phyloP scores from a whole-genome alignment of 2,113 vertebrate species.

The Psittacus erithacus region DNA sequence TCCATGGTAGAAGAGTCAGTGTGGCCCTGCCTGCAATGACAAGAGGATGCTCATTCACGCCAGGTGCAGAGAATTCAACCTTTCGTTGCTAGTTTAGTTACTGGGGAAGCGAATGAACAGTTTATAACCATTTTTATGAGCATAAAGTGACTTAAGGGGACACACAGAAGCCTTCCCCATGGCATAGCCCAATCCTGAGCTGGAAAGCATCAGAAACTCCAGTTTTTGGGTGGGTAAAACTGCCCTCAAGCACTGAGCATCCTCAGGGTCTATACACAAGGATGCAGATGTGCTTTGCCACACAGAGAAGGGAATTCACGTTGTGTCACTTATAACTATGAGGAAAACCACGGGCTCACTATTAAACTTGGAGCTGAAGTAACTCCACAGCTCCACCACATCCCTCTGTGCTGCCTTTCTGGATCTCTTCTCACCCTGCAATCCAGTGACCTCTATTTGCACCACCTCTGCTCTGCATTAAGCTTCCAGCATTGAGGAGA shows the following conservation, averaged over 20 bases:
- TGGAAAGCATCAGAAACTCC: neutral
- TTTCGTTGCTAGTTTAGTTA: neutral
- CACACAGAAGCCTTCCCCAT: accelerated
- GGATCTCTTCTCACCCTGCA: neutral
- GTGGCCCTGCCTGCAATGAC: neutral
- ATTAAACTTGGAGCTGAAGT: neutral
- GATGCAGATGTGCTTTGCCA: neutral
- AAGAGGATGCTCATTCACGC: neutral
- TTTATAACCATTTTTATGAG: neutral
- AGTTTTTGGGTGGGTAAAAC: neutral
- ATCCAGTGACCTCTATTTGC: neutral
- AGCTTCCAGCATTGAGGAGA: neutral
- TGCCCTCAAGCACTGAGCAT: neutral
- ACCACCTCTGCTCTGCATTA: conserved; percentile 17
- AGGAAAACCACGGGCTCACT: neutral
- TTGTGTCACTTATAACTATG: neutral
- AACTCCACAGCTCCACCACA: neutral
- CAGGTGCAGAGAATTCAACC: neutral
- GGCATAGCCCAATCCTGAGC: neutral
- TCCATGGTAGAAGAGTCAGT: accelerated
- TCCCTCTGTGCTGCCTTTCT: neutral
- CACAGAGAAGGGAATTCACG: neutral
- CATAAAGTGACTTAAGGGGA: accelerated
- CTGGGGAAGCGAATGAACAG: neutral
- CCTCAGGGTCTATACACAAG: neutral